Evolutionary conservation across 2,888 invertebrate genomes (phyloP), one percentile per base, ranked within the genome.

Genomic region (Cremastinae sp.): DNA sequence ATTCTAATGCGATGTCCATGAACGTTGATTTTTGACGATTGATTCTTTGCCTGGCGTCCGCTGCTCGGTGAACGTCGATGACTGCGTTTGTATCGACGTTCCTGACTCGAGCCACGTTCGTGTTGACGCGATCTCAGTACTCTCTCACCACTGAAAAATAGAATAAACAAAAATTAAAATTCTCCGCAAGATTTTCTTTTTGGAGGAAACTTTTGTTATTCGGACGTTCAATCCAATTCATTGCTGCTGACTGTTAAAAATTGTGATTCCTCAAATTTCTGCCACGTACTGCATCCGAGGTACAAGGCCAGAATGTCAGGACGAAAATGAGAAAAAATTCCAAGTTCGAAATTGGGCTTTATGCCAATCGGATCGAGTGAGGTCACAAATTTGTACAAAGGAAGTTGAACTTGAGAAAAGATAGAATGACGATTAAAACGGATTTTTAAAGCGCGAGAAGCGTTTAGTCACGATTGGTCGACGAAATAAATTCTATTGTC

Each of bases 1-100:
- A 86, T 86, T 37, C 84, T 83, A 78, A 69, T 85, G 75, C 82
- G 80, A 56, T 83, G 82, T 49, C 75, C 75, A 65, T 80, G 80
- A 45, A 81, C 84, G 78, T 92, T 91, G 74, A n/a, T n/a, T n/a
- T n/a, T n/a, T n/a, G n/a, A n/a, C n/a, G 92, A 91, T 89, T 95
- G 94, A n/a, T n/a, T n/a, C n/a, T n/a, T n/a, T n/a, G n/a, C n/a
- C 86, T 93, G 93, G 86, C 95, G 93, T 82, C 95, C 93, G 87
- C 94, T 94, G 86, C 94, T 94, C 80, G 96, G 96, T 81, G 96
- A 95, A 89, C 96, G 93, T 82, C 96, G 94, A 90, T 95, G 94
- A 86, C 96, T 96, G 83, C 96, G 93, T 90, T 96, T 96, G 90
- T 96, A 96, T 82, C 96, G 94, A 86, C 96, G 90, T 92, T 94